phyloP scores from a whole-genome alignment of 2,797 vertebrate species.

The Sebastes taczanowskii region DNA sequence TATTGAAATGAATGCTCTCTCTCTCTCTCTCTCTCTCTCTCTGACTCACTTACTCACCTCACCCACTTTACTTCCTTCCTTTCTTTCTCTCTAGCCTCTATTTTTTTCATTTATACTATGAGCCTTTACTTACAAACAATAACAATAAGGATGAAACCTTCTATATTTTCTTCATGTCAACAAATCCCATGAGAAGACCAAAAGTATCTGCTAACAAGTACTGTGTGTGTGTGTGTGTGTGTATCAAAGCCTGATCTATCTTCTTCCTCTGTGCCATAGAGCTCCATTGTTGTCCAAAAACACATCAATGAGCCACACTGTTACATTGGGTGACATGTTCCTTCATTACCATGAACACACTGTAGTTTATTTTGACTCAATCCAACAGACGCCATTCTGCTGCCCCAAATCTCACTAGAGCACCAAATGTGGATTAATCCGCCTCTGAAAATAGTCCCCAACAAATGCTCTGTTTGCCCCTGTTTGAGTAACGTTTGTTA shows the following conservation, averaged over 20 bases:
- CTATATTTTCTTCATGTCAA: background rate
- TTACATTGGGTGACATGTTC: background rate
- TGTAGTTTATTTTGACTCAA: background rate
- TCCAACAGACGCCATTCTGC: background rate
- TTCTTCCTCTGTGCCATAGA: background rate
- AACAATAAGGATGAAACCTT: background rate
- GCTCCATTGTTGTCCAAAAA: background rate
- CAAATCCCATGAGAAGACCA: background rate
- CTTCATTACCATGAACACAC: background rate
- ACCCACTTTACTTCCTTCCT: constrained; percentile 17
- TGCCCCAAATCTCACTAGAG: background rate
- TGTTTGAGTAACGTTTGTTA: background rate
- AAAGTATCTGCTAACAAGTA: background rate
- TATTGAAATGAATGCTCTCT: background rate
- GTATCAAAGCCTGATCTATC: background rate
- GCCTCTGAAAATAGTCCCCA: background rate
- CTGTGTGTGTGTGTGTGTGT: no score
- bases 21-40: background rate
- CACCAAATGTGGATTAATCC: background rate
- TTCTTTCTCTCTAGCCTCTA: background rate
- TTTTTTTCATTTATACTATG: background rate
- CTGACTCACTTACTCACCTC: background rate
- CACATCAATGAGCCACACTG: background rate
- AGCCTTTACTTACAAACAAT: background rate
- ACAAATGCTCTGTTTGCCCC: no score